phyloP scores from a whole-genome alignment of 2,797 vertebrate species.

The Psittacula derbiana region DNA sequence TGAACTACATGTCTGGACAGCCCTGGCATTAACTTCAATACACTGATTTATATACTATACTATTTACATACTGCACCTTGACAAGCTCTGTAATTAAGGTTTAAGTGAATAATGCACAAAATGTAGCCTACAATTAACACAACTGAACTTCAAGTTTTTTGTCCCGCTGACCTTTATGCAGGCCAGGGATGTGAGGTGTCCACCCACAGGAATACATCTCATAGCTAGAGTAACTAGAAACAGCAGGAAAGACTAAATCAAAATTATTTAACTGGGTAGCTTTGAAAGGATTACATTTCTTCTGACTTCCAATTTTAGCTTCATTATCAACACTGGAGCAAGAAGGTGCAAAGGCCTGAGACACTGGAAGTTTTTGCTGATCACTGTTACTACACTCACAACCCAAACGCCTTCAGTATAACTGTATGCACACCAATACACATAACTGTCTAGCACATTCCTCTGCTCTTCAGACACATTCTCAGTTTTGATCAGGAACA shows the following conservation, averaged over 20 bases:
- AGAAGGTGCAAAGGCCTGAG: rapidly evolving
- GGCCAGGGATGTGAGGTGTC: neutral
- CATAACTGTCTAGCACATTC: neutral
- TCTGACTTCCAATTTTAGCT: neutral
- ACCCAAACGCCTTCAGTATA: neutral
- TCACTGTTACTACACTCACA: neutral
- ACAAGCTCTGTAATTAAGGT: neutral
- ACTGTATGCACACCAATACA: neutral
- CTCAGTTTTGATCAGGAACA: neutral
- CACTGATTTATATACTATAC: neutral
- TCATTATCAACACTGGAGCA: neutral
- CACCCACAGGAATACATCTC: neutral
- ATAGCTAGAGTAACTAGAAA: neutral
- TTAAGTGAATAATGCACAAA: neutral
- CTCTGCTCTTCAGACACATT: neutral
- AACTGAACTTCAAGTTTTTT: neutral
- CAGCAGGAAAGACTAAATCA: neutral
- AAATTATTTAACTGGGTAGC: neutral
- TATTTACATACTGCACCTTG: neutral
- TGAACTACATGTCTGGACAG: neutral
- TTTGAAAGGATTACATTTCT: neutral
- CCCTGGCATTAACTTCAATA: neutral
- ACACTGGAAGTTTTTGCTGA: neutral
- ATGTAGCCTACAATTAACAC: neutral
- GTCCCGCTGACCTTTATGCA: neutral